Evolutionary conservation across 2,888 invertebrate genomes (phyloP).

Genomic region (Campoletis raptor): DNA sequence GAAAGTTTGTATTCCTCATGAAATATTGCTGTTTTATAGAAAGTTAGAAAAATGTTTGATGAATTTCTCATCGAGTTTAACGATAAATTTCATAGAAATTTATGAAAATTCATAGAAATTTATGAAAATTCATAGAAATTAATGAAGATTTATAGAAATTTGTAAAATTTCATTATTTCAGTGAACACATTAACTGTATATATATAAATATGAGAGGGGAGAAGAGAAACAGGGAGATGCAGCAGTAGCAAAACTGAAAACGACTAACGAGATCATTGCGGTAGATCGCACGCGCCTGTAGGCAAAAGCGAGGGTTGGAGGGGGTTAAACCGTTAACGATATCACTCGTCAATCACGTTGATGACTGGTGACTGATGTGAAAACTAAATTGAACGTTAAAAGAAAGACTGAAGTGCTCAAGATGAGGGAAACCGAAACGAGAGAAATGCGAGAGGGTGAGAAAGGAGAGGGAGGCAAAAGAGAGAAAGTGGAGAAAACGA

Average conservation of each 20-base stretch:
- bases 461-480: constrained; percentile 20
- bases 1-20: no score
- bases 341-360: constrained; percentile 83
- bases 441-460: constrained; percentile 32
- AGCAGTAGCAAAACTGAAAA: constrained; percentile 57
- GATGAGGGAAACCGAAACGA: constrained; percentile 33
- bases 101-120: no score
- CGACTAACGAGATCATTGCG: constrained; percentile 80
- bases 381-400: constrained; percentile 68
- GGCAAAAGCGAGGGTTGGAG: background rate
- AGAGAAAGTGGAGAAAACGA: constrained; percentile 57
- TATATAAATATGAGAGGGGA: background rate
- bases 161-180: background rate
- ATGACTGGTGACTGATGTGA: constrained; percentile 78
- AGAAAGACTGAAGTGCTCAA: constrained; percentile 41
- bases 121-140: background rate
- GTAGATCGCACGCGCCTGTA: constrained; percentile 78
- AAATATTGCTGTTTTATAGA: no score
- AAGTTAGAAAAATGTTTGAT: no score
- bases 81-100: no score
- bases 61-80: no score
- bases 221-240: constrained; percentile 32
- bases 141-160: background rate
- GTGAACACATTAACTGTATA: background rate
- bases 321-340: constrained; percentile 82